Percentiles rank a stretch among this genome's conserved stretches.
Conservation (phyloP, 2,888 invertebrate species). For the Microdon myrmicae region DNA sequence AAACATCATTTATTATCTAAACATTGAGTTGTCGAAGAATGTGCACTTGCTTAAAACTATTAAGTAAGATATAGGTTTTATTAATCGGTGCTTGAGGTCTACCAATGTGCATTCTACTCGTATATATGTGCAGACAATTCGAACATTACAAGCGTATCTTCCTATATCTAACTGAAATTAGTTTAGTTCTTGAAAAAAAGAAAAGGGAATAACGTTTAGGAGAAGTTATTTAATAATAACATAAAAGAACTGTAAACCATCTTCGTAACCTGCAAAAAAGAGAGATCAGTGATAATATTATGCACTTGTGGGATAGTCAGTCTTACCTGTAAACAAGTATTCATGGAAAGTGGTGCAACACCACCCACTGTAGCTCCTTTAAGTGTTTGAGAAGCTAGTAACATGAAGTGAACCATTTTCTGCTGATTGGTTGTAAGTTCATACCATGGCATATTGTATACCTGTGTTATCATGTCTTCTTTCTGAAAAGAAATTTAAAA, state of each 20-base stretch:
- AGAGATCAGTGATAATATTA: neutral
- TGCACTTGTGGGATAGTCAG: neutral
- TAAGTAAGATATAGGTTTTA: too few relatives aligned
- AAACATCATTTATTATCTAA: too few relatives aligned
- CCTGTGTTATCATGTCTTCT: conserved; percentile 15
- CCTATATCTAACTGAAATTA: too few relatives aligned
- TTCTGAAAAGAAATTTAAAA: conserved; percentile 8
- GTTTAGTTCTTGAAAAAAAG: too few relatives aligned
- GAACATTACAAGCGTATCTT: too few relatives aligned
- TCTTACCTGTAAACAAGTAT: conserved; percentile 52
- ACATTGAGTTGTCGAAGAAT: too few relatives aligned
- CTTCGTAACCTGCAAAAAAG: conserved; percentile 17
- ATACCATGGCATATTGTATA: conserved; percentile 53
- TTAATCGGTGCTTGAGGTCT: too few relatives aligned
- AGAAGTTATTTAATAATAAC: conserved; percentile 9
- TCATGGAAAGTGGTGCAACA: conserved; percentile 47
- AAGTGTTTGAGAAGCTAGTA: conserved; percentile 41
- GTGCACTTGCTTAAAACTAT: too few relatives aligned
- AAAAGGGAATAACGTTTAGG: too few relatives aligned
- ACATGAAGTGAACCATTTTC: conserved; percentile 41
- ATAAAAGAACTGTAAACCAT: conserved; percentile 14
- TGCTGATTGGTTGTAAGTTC: conserved; percentile 38
- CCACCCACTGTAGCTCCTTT: conserved; percentile 32
- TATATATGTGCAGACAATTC: too few relatives aligned
- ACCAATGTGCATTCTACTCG: too few relatives aligned